Evolutionary conservation across 2,113 vertebrate genomes (phyloP), one percentile per base, ranked within the genome.

Genomic region (Oncorhynchus nerka): DNA sequence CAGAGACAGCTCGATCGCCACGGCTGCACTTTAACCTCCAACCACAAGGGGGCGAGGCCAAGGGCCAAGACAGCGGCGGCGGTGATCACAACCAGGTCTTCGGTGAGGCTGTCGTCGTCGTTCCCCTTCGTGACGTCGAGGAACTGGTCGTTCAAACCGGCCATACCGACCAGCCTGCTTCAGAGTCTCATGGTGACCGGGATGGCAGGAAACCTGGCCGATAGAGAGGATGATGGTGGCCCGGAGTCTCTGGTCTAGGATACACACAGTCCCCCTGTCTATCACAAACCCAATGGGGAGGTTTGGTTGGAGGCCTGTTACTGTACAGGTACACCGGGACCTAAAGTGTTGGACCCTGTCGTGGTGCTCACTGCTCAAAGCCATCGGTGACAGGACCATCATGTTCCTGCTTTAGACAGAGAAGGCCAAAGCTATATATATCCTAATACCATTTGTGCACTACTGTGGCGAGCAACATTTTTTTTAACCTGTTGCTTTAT

Each of bases 61-160:
- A 49, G 28, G 64, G 3, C 61, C 59, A 26, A 49, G 32, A 22
- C 49, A 4, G 9, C 19, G 57, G 12, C 67, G 57, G 16, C 67
- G 51, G n/a, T 79, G 76, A 30, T 72, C 12, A 74, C 84, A 30
- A 15, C 85, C 1, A 13, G 88, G 51, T 73, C 84, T 80, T 91
- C 93, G 0, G 84, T 90, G 20, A 94, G 94, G 62, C 84, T 95
- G 24, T 96, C 95, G 0, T 95, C 95, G 0, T 81, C 94, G 20
- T 97, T 95, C 81, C 95, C 96, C 0, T 96, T 97, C n/a, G 92
- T 93, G 28, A 81, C 91, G 30, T 88, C 92, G 45, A 94, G 93
- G 62, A 91, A 92, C 78, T 94, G 91, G 67, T 92, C 92, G 8
- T 65, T 93, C 57, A 96, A 95, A 77, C 96, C 96, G 0, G 89